Evolutionary conservation across 2,888 invertebrate genomes (phyloP).

Genomic region (Zootermopsis nevadensis): DNA sequence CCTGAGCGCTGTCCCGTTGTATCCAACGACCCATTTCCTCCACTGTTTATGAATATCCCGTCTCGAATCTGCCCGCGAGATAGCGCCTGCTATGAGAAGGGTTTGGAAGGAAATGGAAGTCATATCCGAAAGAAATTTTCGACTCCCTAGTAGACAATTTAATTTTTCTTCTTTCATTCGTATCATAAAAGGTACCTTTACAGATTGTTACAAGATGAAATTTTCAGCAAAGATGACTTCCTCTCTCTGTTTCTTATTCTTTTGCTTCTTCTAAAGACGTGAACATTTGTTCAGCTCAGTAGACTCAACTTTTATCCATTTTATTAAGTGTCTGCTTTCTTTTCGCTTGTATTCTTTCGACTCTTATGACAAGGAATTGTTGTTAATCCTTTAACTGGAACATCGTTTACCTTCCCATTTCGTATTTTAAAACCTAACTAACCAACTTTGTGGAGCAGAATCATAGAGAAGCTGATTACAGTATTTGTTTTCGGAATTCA

Average conservation of each 20-base stretch:
- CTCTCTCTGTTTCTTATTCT: not conserved
- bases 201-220: conserved; percentile 12
- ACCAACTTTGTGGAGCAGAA: too few relatives aligned
- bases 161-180: not conserved
- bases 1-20: not conserved
- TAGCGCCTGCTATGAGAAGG: not conserved
- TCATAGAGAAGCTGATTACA: too few relatives aligned
- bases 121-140: not conserved
- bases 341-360: not conserved
- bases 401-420: too few relatives aligned
- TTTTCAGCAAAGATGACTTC: not conserved
- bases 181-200: conserved; percentile 8
- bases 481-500: too few relatives aligned
- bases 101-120: not conserved
- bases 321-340: not conserved
- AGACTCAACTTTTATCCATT: not conserved
- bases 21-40: conserved; percentile 20
- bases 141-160: not conserved
- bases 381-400: too few relatives aligned
- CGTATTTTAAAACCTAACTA: too few relatives aligned
- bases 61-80: not conserved
- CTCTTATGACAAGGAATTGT: not conserved
- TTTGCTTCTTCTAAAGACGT: not conserved
- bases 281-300: not conserved
- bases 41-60: not conserved